Percentiles rank a stretch among this genome's conserved stretches.
Evolutionary conservation across 2,888 invertebrate genomes (phyloP).

Genomic region (Cantharis lateralis): DNA sequence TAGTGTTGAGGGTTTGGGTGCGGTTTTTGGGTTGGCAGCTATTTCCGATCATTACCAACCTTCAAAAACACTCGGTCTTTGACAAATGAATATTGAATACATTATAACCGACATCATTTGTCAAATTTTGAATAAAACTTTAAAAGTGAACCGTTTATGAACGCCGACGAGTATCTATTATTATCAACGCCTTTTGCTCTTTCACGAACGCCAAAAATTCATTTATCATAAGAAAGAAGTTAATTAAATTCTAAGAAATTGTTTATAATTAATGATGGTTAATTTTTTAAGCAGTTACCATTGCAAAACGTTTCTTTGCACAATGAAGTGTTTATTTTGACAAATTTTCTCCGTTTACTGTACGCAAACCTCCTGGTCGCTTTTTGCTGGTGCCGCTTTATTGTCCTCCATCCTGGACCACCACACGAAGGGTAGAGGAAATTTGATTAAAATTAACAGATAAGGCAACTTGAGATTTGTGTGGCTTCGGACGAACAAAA

Average conservation of each 20-base stretch:
- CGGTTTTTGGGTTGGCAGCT: slow-evolving; percentile 34
- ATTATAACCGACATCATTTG: slow-evolving; percentile 39
- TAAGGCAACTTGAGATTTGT: background rate
- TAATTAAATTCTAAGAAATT: slow-evolving; percentile 31
- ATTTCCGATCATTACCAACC: slow-evolving; percentile 37
- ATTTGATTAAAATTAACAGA: background rate
- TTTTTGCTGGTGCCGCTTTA: background rate
- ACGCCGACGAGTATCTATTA: slow-evolving; percentile 27
- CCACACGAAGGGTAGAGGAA: background rate
- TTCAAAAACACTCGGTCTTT: slow-evolving; percentile 36
- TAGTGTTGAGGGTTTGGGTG: slow-evolving; percentile 26
- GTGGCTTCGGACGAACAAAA: background rate
- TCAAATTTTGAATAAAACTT: slow-evolving; percentile 36
- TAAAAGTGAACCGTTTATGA: slow-evolving; percentile 28
- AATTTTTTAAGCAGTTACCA: slow-evolving; percentile 11
- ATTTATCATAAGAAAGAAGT: slow-evolving; percentile 29
- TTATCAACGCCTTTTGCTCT: slow-evolving; percentile 20
- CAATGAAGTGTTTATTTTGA: background rate
- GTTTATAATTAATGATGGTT: slow-evolving; percentile 26
- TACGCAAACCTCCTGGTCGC: background rate
- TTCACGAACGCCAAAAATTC: slow-evolving; percentile 19
- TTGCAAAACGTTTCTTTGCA: background rate
- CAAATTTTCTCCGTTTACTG: background rate
- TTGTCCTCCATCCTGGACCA: background rate
- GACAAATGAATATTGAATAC: slow-evolving; percentile 40